Evolutionary conservation across 2,113 vertebrate genomes (phyloP).

Genomic region (Austrofundulus limnaeus): DNA sequence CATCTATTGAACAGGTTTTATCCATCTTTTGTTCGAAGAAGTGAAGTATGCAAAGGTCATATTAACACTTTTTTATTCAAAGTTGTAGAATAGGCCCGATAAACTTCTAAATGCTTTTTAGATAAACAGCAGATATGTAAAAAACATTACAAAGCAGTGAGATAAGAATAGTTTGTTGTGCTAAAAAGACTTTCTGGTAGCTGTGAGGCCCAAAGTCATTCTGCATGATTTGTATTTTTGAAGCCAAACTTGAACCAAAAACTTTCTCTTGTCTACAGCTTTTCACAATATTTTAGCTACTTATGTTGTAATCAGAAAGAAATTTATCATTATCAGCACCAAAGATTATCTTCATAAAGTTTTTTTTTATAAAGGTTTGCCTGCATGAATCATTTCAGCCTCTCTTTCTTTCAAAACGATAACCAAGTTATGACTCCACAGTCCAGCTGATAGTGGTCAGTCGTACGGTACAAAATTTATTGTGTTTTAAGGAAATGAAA

Average conservation of each 20-base stretch:
- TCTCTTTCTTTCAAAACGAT: conserved; percentile 35
- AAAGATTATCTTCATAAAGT: background rate
- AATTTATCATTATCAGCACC: background rate
- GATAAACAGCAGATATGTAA: too few species aligned
- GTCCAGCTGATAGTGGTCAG: conserved; percentile 42
- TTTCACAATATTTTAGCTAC: background rate
- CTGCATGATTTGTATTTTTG: conserved; percentile 4
- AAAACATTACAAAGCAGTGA: too few species aligned
- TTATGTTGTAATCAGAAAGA: background rate
- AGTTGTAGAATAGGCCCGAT: background rate
- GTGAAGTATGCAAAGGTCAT: background rate
- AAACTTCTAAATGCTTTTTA: background rate
- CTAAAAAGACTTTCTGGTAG: background rate
- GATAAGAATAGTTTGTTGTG: too few species aligned
- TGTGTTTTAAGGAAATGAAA: conserved; percentile 79
- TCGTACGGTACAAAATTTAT: conserved; percentile 37
- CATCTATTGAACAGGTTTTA: background rate
- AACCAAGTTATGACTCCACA: conserved; percentile 37
- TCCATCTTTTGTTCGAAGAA: background rate
- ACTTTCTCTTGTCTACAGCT: background rate
- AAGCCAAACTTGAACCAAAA: background rate
- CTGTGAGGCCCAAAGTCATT: conserved; percentile 1
- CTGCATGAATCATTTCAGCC: conserved; percentile 19
- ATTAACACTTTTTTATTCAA: background rate
- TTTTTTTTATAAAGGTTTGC: background rate